Base-by-base conservation (phyloP, 2,888 invertebrate genomes). In the Eucera pruinosa region DNA sequence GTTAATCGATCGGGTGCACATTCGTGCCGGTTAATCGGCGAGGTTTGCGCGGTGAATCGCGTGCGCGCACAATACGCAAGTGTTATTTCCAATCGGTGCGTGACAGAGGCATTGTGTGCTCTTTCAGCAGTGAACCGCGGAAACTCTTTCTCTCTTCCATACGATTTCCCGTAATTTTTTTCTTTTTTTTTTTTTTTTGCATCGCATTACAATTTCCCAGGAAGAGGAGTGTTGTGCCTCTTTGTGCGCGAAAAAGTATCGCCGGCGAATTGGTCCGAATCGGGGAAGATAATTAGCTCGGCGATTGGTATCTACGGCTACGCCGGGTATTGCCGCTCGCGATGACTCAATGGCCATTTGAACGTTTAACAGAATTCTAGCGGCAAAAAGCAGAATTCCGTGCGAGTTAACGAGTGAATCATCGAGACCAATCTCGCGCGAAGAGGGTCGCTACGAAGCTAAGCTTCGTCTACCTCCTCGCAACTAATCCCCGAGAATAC, bases 181-280 rank as follows among this genome's bases (percentile, higher is more conserved):
- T 13, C 20, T 62, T 61, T 52, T 57, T 70, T 66, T 30, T 30
- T 6, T 30, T 30, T 6, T 30, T 30, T 30, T 30, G 2, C 30
- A 5, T 30, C 30, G 2, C 6, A 5, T 30, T 30, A 2, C 6
- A 5, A 2, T 30, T 30, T 30, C n/a, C n/a, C n/a, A 75, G 85
- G 80, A 78, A 82, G 74, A 60, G 86, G 86, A n/a, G n/a, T n/a
- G n/a, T n/a, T 27, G 84, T 74, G 85, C 58, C 78, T 4, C 5
- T 27, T 93, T n/a, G n/a, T 92, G 61, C 64, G 54, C 47, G 20
- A 41, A 13, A 20, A 9, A 13, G 20, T 25, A n/a, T 9, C 36
- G 36, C n/a, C n/a, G n/a, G n/a, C n/a, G n/a, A n/a, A n/a, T n/a
- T n/a, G n/a, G n/a, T n/a, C n/a, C n/a, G n/a, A n/a, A n/a, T n/a